Conservation (phyloP, 2,888 invertebrate genomes). For the Carcina quercana region DNA sequence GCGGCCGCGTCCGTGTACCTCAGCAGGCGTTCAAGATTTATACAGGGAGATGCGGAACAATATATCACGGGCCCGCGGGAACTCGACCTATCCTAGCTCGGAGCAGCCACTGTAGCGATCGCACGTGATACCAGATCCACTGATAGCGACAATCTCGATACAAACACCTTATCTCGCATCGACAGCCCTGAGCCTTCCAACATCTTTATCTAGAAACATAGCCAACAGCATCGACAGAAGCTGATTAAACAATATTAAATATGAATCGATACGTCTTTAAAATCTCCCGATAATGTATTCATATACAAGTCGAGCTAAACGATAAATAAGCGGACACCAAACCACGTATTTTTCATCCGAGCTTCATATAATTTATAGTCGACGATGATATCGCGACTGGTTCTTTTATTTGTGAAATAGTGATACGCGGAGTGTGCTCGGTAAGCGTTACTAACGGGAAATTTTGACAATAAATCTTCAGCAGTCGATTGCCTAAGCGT, state of each 20-base stretch:
- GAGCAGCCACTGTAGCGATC: constrained; percentile 66
- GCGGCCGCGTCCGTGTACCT: constrained; percentile 70
- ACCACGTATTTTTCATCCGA: constrained; percentile 69
- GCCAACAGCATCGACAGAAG: constrained; percentile 22
- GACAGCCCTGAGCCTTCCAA: constrained; percentile 26
- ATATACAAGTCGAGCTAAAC: constrained; percentile 54
- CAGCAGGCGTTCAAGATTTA: constrained; percentile 74
- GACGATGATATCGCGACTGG: constrained; percentile 72
- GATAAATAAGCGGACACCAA: constrained; percentile 67
- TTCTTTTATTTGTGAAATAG: constrained; percentile 74
- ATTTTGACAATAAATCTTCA: constrained; percentile 71
- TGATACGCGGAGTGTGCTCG: constrained; percentile 71
- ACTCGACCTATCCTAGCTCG: constrained; percentile 69
- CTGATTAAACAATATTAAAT: too few relatives aligned
- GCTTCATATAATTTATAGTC: constrained; percentile 69
- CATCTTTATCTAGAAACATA: constrained; percentile 1
- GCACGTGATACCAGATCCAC: constrained; percentile 61
- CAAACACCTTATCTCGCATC: constrained; percentile 36
- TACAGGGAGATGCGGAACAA: constrained; percentile 70
- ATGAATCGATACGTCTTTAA: constrained; percentile 43
- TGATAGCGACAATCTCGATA: constrained; percentile 46
- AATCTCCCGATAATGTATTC: constrained; percentile 48
- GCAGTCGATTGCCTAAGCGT: constrained; percentile 72
- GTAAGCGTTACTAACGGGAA: constrained; percentile 73
- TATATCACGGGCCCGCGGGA: constrained; percentile 72